Conservation (phyloP, 2,888 invertebrate genomes). For the Pseudococcus longispinus region DNA sequence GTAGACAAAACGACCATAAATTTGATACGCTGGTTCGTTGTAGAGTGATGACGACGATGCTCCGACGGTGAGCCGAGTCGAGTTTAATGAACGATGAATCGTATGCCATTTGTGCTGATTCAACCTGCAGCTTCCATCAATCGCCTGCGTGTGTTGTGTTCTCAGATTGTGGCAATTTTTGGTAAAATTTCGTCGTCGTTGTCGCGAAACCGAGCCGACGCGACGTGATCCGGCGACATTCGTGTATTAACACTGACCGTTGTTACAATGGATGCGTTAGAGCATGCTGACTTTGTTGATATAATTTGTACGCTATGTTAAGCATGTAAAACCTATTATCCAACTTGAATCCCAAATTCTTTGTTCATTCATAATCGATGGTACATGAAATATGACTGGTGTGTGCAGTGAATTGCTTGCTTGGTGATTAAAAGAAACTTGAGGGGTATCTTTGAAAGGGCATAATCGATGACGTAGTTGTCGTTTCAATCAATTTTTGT, state of each 20-base stretch:
- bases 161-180: not conserved
- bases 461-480: too few relatives aligned
- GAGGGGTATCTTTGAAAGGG: too few relatives aligned
- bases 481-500: too few relatives aligned
- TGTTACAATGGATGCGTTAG: slow-evolving; percentile 13
- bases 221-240: not conserved
- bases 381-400: not conserved
- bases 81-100: slow-evolving; percentile 5
- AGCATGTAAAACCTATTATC: slow-evolving; percentile 15
- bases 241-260: not conserved
- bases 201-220: too few relatives aligned
- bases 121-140: not conserved
- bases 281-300: slow-evolving; percentile 26
- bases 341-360: not conserved
- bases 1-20: not conserved
- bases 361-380: slow-evolving; percentile 17
- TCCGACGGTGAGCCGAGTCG: not conserved
- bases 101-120: not conserved
- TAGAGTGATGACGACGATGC: not conserved
- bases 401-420: not conserved
- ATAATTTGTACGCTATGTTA: slow-evolving; percentile 26
- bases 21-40: not conserved
- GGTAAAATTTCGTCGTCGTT: not conserved
- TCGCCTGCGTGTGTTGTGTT: not conserved
- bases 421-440: not conserved